A percentile compares a stretch with the other conserved stretches of the same genome.
Evolutionary conservation across 1,140 invertebrate species (phyloP).

Genomic region (Musca vetustissima): DNA sequence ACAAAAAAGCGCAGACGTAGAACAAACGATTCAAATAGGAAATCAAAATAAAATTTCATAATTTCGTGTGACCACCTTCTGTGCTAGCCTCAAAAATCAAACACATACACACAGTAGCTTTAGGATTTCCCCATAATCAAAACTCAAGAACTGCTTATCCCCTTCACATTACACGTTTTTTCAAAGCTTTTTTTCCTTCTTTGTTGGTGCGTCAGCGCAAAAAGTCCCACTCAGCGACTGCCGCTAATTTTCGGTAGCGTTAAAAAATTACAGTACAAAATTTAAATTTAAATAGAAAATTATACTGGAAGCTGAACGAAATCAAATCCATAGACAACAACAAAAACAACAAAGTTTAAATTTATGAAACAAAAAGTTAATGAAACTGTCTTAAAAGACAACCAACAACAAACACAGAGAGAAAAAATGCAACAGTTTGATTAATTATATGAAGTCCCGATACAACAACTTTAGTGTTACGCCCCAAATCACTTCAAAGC

Average conservation of each 20-base stretch:
- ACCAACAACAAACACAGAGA: not conserved
- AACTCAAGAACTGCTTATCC: no score
- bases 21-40: not conserved
- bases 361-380: constrained; percentile 6
- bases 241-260: constrained; percentile 16
- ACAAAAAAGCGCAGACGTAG: not conserved
- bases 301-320: not conserved
- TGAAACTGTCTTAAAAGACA: constrained; percentile 5
- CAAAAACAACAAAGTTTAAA: not conserved
- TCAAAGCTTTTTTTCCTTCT: not conserved
- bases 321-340: not conserved
- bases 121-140: not conserved
- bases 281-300: constrained; percentile 4
- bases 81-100: not conserved
- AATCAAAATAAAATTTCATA: not conserved
- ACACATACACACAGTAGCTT: not conserved
- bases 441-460: no score
- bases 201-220: not conserved
- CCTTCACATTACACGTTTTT: no score
- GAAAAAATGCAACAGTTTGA: no score
- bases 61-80: constrained; percentile 5
- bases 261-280: constrained; percentile 7
- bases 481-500: no score
- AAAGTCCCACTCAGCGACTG: not conserved
- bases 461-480: no score